These are phyloP conservation scores for Microcebus griseorufus DNA, from an alignment of 2,113 vertebrate species.

Conservation along the genomic window DNA sequence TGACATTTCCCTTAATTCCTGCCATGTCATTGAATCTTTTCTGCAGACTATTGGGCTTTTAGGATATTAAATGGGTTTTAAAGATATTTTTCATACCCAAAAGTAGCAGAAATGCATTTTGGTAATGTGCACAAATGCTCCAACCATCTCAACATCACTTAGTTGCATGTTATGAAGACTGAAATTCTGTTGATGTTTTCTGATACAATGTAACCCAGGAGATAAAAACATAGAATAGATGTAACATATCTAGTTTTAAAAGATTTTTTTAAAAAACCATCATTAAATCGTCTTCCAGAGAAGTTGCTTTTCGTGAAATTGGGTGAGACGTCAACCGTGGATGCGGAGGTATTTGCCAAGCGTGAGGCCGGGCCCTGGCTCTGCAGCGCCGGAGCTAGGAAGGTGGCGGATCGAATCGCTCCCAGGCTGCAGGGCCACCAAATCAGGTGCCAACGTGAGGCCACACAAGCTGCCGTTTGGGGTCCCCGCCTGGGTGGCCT, in stretches of 20 bases:
- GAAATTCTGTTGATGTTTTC: not conserved
- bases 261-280: not conserved
- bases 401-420: no score
- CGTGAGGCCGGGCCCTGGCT: accelerated
- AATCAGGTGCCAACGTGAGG: not conserved
- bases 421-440: not conserved
- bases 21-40: not conserved
- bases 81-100: not conserved
- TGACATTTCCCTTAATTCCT: not conserved
- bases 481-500: not conserved
- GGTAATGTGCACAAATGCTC: no score
- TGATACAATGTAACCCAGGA: not conserved
- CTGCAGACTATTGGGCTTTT: not conserved
- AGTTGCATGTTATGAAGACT: not conserved
- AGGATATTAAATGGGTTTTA: not conserved
- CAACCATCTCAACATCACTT: not conserved
- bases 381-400: accelerated
- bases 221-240: not conserved
- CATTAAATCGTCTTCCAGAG: not conserved
- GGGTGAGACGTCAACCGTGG: not conserved
- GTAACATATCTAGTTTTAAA: no score
- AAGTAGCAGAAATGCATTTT: not conserved
- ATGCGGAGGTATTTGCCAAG: not conserved
- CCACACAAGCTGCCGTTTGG: not conserved
- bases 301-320: not conserved